phyloP scores from a whole-genome alignment of 2,113 vertebrate genomes.

The Struthio camelus region DNA sequence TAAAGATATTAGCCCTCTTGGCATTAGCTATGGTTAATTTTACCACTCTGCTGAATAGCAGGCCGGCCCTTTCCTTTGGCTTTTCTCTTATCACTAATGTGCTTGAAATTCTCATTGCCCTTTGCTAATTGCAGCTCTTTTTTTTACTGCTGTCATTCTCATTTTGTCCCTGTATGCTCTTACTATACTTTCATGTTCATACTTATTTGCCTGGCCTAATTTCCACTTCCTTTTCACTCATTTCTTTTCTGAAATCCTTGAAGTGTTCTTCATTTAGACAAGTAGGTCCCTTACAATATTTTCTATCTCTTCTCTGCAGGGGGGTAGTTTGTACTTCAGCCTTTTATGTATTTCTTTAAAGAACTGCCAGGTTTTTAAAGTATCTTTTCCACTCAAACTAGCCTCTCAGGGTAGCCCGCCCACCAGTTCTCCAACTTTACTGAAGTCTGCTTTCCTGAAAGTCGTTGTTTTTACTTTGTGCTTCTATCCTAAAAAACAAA shows the following conservation, averaged over 20 bases:
- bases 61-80: not conserved
- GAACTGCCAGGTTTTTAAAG: not conserved
- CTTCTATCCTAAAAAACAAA: not conserved
- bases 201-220: conserved; percentile 31
- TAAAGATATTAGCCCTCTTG: not conserved
- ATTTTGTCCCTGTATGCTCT: not conserved
- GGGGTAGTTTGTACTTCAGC: not conserved
- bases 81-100: not conserved
- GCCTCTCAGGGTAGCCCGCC: not conserved
- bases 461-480: not conserved
- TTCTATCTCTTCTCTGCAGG: conserved; percentile 17
- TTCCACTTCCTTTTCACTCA: conserved; percentile 6
- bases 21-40: not conserved
- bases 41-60: not conserved
- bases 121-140: not conserved
- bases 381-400: not conserved
- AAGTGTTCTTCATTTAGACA: conserved; percentile 28
- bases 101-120: conserved; percentile 1
- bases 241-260: conserved; percentile 14
- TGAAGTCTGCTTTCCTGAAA: not conserved
- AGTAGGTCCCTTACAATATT: not conserved
- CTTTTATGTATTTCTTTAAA: conserved; percentile 15
- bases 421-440: not conserved
- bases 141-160: not conserved
- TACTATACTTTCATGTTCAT: conserved; percentile 12